A percentile compares a stretch with the other conserved stretches of the same genome.
Evolutionary conservation across 1,140 invertebrate genomes (phyloP).

Genomic region (Dolichoris vasculosae): DNA sequence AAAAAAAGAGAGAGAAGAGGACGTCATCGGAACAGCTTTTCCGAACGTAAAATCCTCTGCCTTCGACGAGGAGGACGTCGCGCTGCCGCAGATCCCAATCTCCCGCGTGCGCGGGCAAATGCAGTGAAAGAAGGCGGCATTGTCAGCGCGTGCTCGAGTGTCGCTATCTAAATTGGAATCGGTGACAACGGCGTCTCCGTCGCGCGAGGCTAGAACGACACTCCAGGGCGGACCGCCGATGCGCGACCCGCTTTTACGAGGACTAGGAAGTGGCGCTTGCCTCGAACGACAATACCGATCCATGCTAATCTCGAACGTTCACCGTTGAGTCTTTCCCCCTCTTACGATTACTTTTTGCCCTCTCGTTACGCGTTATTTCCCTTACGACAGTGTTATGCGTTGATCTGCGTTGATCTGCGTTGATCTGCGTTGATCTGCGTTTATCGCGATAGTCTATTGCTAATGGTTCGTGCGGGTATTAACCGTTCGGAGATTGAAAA

Average conservation of each 20-base stretch:
- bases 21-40: not conserved
- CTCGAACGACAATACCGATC: not conserved
- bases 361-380: not conserved
- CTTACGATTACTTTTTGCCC: not conserved
- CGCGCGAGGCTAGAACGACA: not conserved
- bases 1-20: not conserved
- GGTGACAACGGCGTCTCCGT: conserved; percentile 57
- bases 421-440: not conserved
- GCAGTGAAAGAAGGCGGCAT: conserved; percentile 49
- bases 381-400: not conserved
- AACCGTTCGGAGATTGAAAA: not conserved
- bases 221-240: no score
- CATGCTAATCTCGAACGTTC: not conserved
- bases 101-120: not conserved
- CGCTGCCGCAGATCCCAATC: not conserved
- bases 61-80: not conserved
- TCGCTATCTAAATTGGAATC: conserved; percentile 72
- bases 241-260: not conserved
- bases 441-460: not conserved
- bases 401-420: not conserved
- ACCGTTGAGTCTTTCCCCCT: not conserved
- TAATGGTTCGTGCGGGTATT: not conserved
- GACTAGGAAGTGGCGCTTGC: not conserved
- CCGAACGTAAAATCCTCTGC: not conserved
- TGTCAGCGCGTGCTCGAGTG: conserved; percentile 66